A percentile compares a stretch with the other conserved stretches of the same genome.
Evolutionary conservation across 2,797 vertebrate genomes (phyloP).

Genomic region (Xenopus petersii): DNA sequence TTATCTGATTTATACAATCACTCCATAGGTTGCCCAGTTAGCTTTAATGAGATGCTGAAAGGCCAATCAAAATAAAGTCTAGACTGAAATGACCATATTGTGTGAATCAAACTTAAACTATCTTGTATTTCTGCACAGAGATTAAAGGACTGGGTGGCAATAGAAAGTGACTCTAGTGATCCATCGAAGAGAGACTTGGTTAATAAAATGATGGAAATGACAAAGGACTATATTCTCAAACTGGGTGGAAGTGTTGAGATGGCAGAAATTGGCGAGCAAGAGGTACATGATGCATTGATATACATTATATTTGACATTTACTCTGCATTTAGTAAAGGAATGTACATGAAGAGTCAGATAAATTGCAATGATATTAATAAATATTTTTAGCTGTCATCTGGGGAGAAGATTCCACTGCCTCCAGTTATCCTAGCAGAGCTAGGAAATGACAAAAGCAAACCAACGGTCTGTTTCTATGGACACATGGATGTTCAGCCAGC

Average conservation of each 20-base stretch:
- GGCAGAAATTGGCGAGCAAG: conserved; percentile 47
- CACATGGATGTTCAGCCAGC: conserved; percentile 78
- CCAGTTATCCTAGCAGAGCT: conserved; percentile 73
- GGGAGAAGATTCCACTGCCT: conserved; percentile 63
- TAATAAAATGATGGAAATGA: conserved; percentile 43
- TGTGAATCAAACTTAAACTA: too few relatives aligned
- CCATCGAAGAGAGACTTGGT: conserved; percentile 37
- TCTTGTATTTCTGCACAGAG: conserved; percentile 24
- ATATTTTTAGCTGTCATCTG: conserved; percentile 60
- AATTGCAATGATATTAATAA: not conserved
- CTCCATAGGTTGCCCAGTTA: too few relatives aligned
- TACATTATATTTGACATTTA: too few relatives aligned
- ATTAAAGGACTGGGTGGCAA: conserved; percentile 52
- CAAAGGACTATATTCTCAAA: conserved; percentile 38
- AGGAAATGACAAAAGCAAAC: conserved; percentile 65
- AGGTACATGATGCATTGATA: conserved; percentile 28
- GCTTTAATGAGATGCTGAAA: too few relatives aligned
- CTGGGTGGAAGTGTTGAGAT: conserved; percentile 51
- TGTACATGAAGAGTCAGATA: not conserved
- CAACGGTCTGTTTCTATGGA: conserved; percentile 73
- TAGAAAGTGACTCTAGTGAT: conserved; percentile 52
- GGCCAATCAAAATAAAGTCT: too few relatives aligned
- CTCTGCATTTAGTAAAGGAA: too few relatives aligned
- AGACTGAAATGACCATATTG: too few relatives aligned
- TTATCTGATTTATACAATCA: too few relatives aligned